Evolutionary conservation across 2,888 invertebrate species (phyloP), one percentile per base, ranked within the genome.

Genomic region (Acleris emargana): DNA sequence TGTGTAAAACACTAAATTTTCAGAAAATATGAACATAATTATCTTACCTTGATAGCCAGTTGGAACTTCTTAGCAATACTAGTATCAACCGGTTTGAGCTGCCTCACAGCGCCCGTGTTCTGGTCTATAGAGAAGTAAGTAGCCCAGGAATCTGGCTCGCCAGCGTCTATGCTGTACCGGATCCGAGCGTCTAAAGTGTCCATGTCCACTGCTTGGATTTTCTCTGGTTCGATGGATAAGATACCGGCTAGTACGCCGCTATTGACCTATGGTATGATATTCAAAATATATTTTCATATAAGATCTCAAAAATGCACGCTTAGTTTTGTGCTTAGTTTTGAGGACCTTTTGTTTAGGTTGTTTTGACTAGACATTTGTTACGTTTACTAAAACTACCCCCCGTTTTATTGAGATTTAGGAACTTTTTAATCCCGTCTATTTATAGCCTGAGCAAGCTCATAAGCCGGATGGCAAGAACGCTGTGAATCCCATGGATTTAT

Each of bases 141-240:
- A 0, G 93, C 89, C 90, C 96, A 98, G 66, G 95, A 94, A 9
- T 95, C 93, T 0, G 97, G 98, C 71, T 94, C 95, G 0, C 97
- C 98, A 70, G 95, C 96, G 16, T 96, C 94, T 78, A 98, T 97
- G 64, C 94, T 95, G 83, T 97, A 98, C 60, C 94, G 94, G 68
- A 98, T 97, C 0, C 96, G 95, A 0, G 97, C 95, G 78, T 97
- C 96, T 52, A 98, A 94, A 1, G 97, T 97, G 79, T 98, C 98
- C 94, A 97, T 96, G 84, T 98, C 98, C 0, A 97, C 95, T 0
- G 98, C 98, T 87, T 97, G 97, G 68, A 98, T 97, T 81, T 97
- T 96, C 81, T 97, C 97, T 0, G 98, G 98, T 42, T 95, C 94
- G 20, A 98, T 95, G 67, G 96, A 95, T 22, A 98, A 93, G 25